A percentile compares a stretch with the other conserved stretches of the same genome.
These are phyloP conservation scores for Rhea americana DNA, from an alignment of 2,113 vertebrate species.

Conservation along the genomic window DNA sequence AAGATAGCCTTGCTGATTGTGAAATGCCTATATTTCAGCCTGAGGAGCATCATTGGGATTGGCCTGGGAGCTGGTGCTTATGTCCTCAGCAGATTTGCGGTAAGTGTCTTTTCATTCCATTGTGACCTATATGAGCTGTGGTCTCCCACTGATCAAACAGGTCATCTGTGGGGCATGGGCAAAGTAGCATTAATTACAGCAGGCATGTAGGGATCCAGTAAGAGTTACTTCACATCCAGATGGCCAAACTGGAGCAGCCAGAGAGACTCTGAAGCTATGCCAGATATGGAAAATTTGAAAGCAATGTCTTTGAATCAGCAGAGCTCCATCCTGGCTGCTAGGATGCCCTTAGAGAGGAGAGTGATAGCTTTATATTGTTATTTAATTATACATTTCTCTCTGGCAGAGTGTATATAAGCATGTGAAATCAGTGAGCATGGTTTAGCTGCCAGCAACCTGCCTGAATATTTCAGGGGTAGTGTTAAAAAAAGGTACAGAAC, in stretches of 20 bases:
- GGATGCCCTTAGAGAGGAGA: not conserved
- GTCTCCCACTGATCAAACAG: not conserved
- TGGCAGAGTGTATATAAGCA: not conserved
- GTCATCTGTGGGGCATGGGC: accelerated
- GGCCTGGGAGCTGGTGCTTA: conserved; percentile 91
- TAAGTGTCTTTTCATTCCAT: conserved; percentile 76
- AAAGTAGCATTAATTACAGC: not conserved
- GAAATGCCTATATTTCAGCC: conserved; percentile 75
- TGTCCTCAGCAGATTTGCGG: conserved; percentile 89
- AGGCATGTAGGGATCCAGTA: not conserved
- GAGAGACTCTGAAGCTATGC: not conserved
- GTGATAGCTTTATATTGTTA: not conserved
- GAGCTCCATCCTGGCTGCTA: not conserved
- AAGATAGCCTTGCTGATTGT: conserved; percentile 1
- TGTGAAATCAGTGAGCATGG: not conserved
- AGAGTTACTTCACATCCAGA: not conserved
- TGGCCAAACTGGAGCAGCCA: not conserved
- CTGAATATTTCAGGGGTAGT: not conserved
- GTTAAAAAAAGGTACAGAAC: not conserved
- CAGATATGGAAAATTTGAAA: not conserved
- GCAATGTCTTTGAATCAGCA: not conserved
- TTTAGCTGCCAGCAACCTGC: not conserved
- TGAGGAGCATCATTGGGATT: conserved; percentile 91
- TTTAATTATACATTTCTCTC: not conserved
- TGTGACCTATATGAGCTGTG: not conserved